phyloP scores from a whole-genome alignment of 1,140 invertebrate genomes.

The Calephelis nemesis region DNA sequence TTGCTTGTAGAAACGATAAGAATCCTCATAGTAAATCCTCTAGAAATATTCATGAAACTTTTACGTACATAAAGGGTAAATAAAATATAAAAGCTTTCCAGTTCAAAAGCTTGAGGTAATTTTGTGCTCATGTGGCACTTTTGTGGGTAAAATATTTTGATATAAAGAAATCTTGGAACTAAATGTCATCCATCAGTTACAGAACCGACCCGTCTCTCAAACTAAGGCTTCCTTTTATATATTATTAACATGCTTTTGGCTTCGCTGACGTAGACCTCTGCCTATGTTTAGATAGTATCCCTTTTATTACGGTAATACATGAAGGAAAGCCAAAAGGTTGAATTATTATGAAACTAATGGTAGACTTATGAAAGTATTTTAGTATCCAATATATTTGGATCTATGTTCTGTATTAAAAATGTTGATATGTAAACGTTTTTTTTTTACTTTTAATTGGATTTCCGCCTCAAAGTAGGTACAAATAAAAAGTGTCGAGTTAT shows the following conservation, averaged over 20 bases:
- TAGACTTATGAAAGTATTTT: no score
- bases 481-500: no score
- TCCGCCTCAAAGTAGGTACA: no score
- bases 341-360: no score
- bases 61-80: background rate
- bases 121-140: background rate
- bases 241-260: constrained; percentile 11
- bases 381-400: no score
- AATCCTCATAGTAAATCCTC: background rate
- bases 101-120: background rate
- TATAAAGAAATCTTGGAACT: background rate
- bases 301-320: background rate
- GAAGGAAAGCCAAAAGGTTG: no score
- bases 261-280: background rate
- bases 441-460: no score
- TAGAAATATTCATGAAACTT: no score
- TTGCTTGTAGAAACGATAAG: background rate
- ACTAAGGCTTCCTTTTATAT: constrained; percentile 7
- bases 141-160: background rate
- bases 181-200: constrained; percentile 10
- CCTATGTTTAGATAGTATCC: background rate
- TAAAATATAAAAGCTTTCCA: background rate
- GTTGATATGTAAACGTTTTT: no score
- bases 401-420: no score
- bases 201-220: constrained; percentile 4